A percentile compares a stretch with the other conserved stretches of the same genome.
These are phyloP conservation scores for Lutjanus argentimaculatus DNA, from an alignment of 2,797 vertebrate genomes.

Conservation along the genomic window DNA sequence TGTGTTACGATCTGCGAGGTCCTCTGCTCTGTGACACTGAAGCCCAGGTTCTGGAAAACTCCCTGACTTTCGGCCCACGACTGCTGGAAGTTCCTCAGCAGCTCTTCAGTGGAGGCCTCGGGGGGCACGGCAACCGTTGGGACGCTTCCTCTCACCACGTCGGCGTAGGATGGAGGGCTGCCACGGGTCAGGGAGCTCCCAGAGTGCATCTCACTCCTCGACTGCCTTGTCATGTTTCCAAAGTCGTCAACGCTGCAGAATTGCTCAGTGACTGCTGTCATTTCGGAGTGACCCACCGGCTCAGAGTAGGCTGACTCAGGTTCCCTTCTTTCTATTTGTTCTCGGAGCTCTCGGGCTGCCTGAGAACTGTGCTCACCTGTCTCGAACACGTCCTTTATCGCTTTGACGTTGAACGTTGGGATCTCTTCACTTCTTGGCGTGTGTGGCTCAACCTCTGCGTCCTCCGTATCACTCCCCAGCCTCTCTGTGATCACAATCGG, in stretches of 20 bases:
- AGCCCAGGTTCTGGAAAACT: constrained; percentile 89
- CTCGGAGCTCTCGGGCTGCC: constrained; percentile 84
- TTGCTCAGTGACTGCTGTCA: constrained; percentile 79
- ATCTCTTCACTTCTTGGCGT: constrained; percentile 77
- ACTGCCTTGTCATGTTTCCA: constrained; percentile 80
- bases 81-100: constrained; percentile 91
- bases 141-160: constrained; percentile 90
- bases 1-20: constrained; percentile 87
- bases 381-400: constrained; percentile 88
- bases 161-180: constrained; percentile 93
- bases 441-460: constrained; percentile 76
- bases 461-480: constrained; percentile 85
- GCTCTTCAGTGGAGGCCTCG: constrained; percentile 86
- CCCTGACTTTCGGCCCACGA: constrained; percentile 92
- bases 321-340: constrained; percentile 83
- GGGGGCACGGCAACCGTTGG: constrained; percentile 83
- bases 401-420: constrained; percentile 86
- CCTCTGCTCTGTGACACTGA: constrained; percentile 86
- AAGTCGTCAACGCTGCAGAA: constrained; percentile 85
- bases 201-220: constrained; percentile 75
- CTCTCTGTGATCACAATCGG: constrained; percentile 84
- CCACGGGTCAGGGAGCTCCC: constrained; percentile 82
- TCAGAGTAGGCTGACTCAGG: constrained; percentile 57
- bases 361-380: constrained; percentile 86
- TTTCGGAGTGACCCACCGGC: constrained; percentile 74